These are phyloP conservation scores for Bothrops jararaca DNA, from an alignment of 2,113 vertebrate species.

Conservation along the genomic window DNA sequence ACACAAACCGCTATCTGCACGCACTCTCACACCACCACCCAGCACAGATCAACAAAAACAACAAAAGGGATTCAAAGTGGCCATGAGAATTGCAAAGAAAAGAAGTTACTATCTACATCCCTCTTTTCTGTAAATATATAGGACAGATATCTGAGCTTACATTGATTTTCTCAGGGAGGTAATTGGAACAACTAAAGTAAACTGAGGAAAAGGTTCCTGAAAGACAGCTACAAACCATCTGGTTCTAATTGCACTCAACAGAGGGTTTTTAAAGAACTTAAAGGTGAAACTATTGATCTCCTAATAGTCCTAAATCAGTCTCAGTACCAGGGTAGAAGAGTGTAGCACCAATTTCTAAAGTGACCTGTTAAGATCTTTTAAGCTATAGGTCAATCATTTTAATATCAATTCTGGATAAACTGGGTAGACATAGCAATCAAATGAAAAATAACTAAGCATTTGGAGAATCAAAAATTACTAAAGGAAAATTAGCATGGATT, in stretches of 20 bases:
- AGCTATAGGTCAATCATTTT: neutral
- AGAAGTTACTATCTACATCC: neutral
- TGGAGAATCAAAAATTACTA: neutral
- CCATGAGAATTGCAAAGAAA: neutral
- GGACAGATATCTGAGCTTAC: neutral
- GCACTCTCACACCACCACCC: too few relatives aligned
- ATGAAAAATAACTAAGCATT: neutral
- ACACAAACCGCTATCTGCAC: too few relatives aligned
- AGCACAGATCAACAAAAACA: neutral
- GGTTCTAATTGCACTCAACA: neutral
- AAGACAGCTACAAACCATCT: neutral
- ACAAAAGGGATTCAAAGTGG: neutral
- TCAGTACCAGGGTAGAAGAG: neutral
- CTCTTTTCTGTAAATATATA: neutral
- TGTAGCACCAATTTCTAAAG: neutral
- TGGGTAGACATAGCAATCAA: neutral
- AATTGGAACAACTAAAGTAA: neutral
- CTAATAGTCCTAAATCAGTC: neutral
- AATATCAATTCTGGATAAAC: neutral
- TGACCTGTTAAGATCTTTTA: neutral
- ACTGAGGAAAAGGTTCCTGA: neutral
- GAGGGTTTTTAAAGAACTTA: neutral
- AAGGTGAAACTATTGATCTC: neutral
- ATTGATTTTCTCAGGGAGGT: neutral
- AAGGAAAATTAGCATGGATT: neutral